Evolutionary conservation across 2,113 vertebrate genomes (phyloP).

Genomic region (Notarius lentiginosus): DNA sequence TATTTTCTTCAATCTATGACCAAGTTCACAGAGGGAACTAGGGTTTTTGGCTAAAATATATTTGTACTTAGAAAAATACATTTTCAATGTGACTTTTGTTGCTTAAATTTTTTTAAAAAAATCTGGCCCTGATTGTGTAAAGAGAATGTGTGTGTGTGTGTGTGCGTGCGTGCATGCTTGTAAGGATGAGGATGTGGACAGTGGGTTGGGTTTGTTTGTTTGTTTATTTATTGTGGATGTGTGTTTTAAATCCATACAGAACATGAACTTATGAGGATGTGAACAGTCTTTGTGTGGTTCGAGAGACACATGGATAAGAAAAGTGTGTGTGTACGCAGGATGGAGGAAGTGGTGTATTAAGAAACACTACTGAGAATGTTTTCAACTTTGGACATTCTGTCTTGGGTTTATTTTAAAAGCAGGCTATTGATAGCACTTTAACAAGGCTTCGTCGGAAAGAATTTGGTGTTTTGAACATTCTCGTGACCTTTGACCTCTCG

Average conservation of each 20-base stretch:
- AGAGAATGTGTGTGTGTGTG: not conserved
- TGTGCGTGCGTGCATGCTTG: not conserved
- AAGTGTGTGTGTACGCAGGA: conserved; percentile 45
- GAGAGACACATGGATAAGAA: not conserved
- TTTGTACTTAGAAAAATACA: not conserved
- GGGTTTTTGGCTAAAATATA: not conserved
- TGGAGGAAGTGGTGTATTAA: conserved; percentile 20
- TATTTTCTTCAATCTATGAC: not conserved
- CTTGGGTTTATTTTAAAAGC: conserved; percentile 65
- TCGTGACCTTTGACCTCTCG: conserved; percentile 59
- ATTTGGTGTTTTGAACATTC: conserved; percentile 65
- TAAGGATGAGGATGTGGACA: not conserved
- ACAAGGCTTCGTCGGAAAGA: conserved; percentile 61
- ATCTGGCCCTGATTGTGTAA: not conserved
- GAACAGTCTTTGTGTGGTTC: conserved; percentile 9
- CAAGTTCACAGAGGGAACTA: not conserved
- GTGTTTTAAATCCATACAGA: conserved; percentile 4
- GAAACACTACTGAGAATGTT: conserved; percentile 48
- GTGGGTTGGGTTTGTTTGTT: not conserved
- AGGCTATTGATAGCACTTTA: conserved; percentile 71
- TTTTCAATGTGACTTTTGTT: not conserved
- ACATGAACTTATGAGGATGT: conserved; percentile 2
- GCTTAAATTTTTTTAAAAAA: not conserved
- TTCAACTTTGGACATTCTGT: conserved; percentile 57
- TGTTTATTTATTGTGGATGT: not conserved